A percentile compares a stretch with the other conserved stretches of the same genome.
Conservation (phyloP, 2,797 vertebrate genomes). For the Tinamus major region DNA sequence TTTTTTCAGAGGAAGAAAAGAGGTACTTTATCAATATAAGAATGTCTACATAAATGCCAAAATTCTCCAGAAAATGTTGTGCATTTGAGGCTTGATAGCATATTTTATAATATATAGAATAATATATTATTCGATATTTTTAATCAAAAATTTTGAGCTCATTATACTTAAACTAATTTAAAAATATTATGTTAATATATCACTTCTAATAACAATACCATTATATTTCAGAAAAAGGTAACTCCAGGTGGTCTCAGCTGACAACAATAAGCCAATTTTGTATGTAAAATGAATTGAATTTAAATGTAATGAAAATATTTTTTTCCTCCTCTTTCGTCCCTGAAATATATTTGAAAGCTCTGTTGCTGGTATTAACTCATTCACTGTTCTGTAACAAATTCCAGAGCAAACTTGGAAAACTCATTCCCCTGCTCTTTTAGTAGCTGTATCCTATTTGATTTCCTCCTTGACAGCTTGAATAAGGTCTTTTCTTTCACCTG, state of each 20-base stretch:
- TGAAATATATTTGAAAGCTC: neutral
- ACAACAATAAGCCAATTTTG: neutral
- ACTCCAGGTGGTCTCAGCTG: neutral
- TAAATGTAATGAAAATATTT: neutral
- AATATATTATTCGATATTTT: neutral
- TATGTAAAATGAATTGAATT: neutral
- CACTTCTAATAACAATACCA: neutral
- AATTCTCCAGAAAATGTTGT: neutral
- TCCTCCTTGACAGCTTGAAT: neutral
- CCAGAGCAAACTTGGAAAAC: neutral
- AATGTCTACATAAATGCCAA: neutral
- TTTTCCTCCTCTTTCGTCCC: neutral
- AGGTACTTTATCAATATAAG: neutral
- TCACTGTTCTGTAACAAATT: neutral
- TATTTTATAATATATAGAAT: neutral
- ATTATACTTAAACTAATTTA: neutral
- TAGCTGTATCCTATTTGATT: neutral
- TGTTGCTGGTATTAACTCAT: neutral
- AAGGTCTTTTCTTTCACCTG: neutral
- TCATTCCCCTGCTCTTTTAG: neutral
- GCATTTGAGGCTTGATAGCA: neutral
- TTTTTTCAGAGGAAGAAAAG: neutral
- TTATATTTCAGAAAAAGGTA: neutral
- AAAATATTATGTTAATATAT: neutral
- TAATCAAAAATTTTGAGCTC: neutral